Evolutionary conservation across 2,888 invertebrate genomes (phyloP).

Genomic region (Dryococelus australis): DNA sequence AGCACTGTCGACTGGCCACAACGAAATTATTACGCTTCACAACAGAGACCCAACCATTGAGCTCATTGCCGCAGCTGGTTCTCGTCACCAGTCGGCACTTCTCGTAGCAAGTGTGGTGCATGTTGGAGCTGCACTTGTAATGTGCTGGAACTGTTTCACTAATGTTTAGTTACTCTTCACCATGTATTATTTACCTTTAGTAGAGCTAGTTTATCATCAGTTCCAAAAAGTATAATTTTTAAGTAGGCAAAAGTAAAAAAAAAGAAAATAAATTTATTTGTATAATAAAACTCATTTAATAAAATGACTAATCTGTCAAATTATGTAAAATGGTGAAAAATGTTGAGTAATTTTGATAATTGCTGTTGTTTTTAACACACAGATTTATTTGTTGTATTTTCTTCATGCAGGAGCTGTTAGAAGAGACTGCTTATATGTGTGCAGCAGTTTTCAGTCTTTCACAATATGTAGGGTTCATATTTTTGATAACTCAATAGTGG

Average conservation of each 20-base stretch:
- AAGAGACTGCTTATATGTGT: background rate
- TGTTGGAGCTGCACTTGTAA: background rate
- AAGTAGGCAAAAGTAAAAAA: background rate
- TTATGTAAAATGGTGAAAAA: background rate
- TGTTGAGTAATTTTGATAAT: background rate
- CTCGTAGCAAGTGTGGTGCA: background rate
- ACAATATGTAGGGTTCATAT: background rate
- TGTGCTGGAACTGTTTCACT: background rate
- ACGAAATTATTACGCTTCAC: constrained; percentile 16
- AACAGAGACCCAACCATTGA: background rate
- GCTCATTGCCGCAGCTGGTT: background rate
- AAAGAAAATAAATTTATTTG: background rate
- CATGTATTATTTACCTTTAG: background rate
- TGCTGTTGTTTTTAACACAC: background rate
- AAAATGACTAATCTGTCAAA: background rate
- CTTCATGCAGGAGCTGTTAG: background rate
- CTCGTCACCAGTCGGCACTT: background rate
- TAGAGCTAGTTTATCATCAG: background rate
- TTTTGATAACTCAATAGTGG: background rate
- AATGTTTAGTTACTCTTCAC: background rate
- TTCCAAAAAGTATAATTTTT: background rate
- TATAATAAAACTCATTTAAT: background rate
- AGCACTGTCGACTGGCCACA: background rate
- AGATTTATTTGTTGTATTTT: background rate
- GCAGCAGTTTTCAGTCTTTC: background rate